These are phyloP conservation scores for Pterocles orientalis DNA, from an alignment of 2,113 vertebrate species.

Conservation along the genomic window DNA sequence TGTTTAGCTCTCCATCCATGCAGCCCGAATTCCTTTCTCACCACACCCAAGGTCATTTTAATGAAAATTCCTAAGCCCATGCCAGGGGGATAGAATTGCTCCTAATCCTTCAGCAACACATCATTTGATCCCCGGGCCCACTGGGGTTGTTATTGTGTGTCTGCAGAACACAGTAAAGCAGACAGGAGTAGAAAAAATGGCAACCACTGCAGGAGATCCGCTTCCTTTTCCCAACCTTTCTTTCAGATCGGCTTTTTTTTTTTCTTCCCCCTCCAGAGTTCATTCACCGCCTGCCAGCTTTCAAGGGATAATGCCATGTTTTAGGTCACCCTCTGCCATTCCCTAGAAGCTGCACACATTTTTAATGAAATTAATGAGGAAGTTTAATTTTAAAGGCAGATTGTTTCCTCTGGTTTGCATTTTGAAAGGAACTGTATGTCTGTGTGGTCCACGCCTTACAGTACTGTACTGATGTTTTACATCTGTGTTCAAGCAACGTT, in stretches of 20 bases:
- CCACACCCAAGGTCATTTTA: conserved; percentile 93
- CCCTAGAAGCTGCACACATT: background rate
- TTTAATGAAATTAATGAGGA: conserved; percentile 18
- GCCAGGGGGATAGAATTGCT: conserved; percentile 89
- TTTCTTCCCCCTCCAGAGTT: background rate
- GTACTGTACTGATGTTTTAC: background rate
- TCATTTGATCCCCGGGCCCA: conserved; percentile 81
- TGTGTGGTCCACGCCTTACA: conserved; percentile 56
- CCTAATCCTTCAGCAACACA: conserved; percentile 84
- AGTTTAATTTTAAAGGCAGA: conserved; percentile 12
- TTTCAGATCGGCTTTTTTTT: background rate
- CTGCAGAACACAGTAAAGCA: conserved; percentile 59
- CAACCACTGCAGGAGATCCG: conserved; percentile 10
- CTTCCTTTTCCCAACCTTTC: conserved; percentile 19
- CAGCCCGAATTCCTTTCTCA: conserved; percentile 81
- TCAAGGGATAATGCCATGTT: background rate
- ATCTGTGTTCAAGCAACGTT: conserved; percentile 11
- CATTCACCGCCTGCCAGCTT: background rate
- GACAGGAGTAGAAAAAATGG: conserved; percentile 60
- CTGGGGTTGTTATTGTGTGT: conserved; percentile 74
- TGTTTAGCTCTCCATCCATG: conserved; percentile 66
- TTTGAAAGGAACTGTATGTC: conserved; percentile 6
- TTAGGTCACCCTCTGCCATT: background rate
- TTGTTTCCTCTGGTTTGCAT: conserved; percentile 19
- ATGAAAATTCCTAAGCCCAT: conserved; percentile 90